phyloP scores from a whole-genome alignment of 23 tunicate genomes.

The Styela plicata region DNA sequence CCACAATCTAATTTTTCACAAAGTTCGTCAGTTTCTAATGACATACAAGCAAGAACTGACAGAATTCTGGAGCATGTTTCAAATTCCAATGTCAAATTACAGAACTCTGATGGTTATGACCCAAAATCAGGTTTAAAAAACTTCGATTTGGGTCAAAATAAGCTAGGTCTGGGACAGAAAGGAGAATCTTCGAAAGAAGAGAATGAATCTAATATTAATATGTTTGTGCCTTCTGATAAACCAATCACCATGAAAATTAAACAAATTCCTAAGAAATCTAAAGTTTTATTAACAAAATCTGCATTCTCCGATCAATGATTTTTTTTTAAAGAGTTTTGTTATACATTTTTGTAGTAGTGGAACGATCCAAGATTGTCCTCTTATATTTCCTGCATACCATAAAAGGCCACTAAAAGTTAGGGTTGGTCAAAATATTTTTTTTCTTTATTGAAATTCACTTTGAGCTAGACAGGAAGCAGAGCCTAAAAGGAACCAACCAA shows the following conservation, averaged over 20 bases:
- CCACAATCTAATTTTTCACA: background rate
- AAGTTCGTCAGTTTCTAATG: background rate
- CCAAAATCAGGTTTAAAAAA: background rate
- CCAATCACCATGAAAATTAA: conserved; percentile 57
- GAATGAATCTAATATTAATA: conserved; percentile 10
- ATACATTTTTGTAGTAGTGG: too few relatives aligned
- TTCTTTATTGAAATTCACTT: too few relatives aligned
- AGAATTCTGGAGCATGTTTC: conserved; percentile 33
- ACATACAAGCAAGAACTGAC: conserved; percentile 32
- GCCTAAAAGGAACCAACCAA: too few relatives aligned
- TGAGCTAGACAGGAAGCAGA: too few relatives aligned
- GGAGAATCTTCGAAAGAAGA: background rate
- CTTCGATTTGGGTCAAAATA: background rate
- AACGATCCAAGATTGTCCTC: too few relatives aligned
- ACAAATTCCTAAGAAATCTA: conserved; percentile 34
- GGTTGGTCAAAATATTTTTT: too few relatives aligned
- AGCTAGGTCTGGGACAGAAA: too few relatives aligned
- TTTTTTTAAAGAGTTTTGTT: too few relatives aligned
- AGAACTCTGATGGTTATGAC: background rate
- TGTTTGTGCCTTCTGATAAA: conserved; percentile 48
- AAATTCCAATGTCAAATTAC: background rate
- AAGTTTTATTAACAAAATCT: conserved; percentile 22
- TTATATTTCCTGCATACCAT: too few relatives aligned
- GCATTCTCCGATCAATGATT: conserved; percentile 21
- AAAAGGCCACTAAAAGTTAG: too few relatives aligned